Evolutionary conservation across 2,888 invertebrate genomes (phyloP), one percentile per base, ranked within the genome.

Genomic region (Melolontha melolontha): DNA sequence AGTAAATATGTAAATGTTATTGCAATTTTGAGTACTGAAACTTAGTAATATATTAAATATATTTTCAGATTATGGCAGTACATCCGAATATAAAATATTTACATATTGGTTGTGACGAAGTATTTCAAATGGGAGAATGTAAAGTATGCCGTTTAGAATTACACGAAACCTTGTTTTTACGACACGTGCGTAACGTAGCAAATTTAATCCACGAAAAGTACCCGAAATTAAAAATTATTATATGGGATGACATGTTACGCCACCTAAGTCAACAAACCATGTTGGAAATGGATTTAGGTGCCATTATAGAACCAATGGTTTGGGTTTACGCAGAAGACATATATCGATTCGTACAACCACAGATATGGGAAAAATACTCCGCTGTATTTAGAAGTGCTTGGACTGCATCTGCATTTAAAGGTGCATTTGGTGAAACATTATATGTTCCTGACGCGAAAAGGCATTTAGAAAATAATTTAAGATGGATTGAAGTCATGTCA

Each of bases 221-320:
- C 82, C 86, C 87, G 0, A 82, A 85, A 14, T 79, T 91, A 16
- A 86, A 85, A 12, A 85, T 90, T 0, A 88, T 93, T 67, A 89
- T 93, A 76, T 93, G 93, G 93, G 93, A 93, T 77, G 93, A 93
- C 79, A 93, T 93, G 92, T 80, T 93, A 65, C 82, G 92, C 0
- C 88, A 89, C 74, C 84, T 91, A 72, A 85, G 88, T 1, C 81
- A 87, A 51, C 86, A 87, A 70, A 85, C 86, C 69, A 83, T 91
- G 82, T 84, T 88, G 66, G 87, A 88, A 70, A 87, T 87, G 29
- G 87, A 87, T 47, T 84, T 93, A 12, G 90, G 90, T 0, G 83
- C 85, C 39, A 83, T 91, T 42, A 91, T 93, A 0, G 92, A 93
- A 76, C 91, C 92, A 0, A 92, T 93, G 92, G 88, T 93, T 27